phyloP scores from a whole-genome alignment of 2,113 vertebrate genomes.

The Oreamnos americanus region DNA sequence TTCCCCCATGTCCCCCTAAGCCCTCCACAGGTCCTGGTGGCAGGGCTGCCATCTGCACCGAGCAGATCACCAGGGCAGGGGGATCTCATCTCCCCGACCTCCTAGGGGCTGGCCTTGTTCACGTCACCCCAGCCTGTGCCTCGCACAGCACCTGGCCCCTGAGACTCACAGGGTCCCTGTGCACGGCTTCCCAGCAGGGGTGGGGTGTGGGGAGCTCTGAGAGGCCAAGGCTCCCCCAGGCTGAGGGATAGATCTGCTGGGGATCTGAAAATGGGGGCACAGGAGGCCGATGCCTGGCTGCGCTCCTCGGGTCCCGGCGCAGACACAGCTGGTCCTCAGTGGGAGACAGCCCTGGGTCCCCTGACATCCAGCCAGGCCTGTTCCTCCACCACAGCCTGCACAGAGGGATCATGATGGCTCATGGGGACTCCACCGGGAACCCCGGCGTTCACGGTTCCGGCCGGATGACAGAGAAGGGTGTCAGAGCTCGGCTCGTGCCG shows the following conservation, averaged over 20 bases:
- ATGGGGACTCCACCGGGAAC: neutral
- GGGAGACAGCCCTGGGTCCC: neutral
- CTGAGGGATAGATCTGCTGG: neutral
- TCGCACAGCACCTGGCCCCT: neutral
- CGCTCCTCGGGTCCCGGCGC: neutral
- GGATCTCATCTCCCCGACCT: neutral
- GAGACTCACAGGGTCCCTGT: neutral
- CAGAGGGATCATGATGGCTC: slow-evolving; percentile 7
- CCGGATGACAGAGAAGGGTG: neutral
- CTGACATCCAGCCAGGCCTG: neutral
- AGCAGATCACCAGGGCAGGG: neutral
- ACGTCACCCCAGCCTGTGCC: neutral
- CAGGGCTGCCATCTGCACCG: neutral
- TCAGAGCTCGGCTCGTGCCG: neutral
- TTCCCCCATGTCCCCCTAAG: neutral
- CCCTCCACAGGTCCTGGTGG: neutral
- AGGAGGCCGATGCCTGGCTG: neutral
- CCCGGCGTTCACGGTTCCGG: neutral
- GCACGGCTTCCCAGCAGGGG: neutral
- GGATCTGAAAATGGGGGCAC: neutral
- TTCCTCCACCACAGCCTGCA: neutral
- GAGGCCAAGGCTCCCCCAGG: neutral
- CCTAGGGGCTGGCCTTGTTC: neutral
- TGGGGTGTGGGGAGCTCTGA: neutral
- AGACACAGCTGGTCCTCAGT: neutral